These are phyloP conservation scores for Falco peregrinus DNA, from an alignment of 2,797 vertebrate species.

Conservation along the genomic window DNA sequence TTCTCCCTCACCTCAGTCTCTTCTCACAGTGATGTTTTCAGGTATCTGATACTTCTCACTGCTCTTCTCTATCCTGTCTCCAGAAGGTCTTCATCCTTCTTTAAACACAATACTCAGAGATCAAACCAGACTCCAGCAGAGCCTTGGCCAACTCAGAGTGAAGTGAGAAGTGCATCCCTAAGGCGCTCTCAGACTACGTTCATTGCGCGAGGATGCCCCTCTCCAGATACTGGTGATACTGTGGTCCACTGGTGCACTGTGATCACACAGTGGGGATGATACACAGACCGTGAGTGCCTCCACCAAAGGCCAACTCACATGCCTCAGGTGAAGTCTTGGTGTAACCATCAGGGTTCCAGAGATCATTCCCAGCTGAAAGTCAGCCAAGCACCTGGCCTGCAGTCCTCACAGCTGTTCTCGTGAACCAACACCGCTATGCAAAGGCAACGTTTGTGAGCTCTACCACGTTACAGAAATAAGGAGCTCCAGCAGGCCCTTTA, in stretches of 20 bases:
- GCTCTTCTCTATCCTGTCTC: background rate
- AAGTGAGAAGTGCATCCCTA: background rate
- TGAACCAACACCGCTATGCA: background rate
- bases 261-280: rapidly evolving
- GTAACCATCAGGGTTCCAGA: background rate
- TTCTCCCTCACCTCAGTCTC: background rate
- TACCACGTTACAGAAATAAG: background rate
- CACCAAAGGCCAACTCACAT: background rate
- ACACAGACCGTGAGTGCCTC: background rate
- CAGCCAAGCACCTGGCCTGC: background rate
- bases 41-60: background rate
- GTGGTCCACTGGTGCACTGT: background rate
- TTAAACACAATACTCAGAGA: background rate
- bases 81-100: background rate
- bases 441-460: background rate
- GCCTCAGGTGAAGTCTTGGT: background rate
- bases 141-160: background rate
- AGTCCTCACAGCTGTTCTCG: background rate
- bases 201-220: background rate
- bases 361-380: background rate
- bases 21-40: background rate
- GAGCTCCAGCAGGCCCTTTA: background rate
- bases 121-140: background rate
- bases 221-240: background rate
- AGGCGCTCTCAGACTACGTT: background rate